Base-by-base conservation (phyloP, 2,113 vertebrate genomes). In the Phrynosoma blainvillii region DNA sequence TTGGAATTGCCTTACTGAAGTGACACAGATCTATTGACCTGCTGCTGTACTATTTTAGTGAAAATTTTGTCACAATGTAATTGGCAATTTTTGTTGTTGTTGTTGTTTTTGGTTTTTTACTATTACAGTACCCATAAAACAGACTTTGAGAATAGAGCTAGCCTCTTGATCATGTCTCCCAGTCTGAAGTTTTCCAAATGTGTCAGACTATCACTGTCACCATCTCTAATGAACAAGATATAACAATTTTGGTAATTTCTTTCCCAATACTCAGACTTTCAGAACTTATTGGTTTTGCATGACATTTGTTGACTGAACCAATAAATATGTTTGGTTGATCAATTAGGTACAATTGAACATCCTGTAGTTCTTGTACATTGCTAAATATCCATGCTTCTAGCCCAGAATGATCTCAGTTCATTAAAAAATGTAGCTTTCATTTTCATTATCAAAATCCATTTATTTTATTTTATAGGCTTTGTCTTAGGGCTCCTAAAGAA, bases 81-180 rank as follows among this genome's bases (percentile, higher is more conserved):
- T 66, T 85, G 9, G n/a, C n/a, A n/a, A n/a, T n/a, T n/a, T n/a
- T n/a, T n/a, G n/a, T n/a, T n/a, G n/a, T n/a, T n/a, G n/a, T n/a
- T n/a, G n/a, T n/a, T n/a, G n/a, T n/a, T n/a, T n/a, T n/a, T n/a
- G n/a, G n/a, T n/a, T 56, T 75, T 80, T 78, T 0, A 47, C 2
- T 18, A 20, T 4, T 13, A 73, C 5, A 23, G 4, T 1, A 0
- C n/a, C 54, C 21, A 0, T 32, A 70, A 30, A 7, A 0, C 73
- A 62, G 18, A 59, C 1, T 4, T 83, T 88, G 54, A 70, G 23
- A 62, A 59, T 59, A 85, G 0, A 27, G 5, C 1, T 85, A 23
- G 36, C 13, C 16, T 71, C 2, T 71, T 27, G 30, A 71, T 7
- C 21, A 23, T 8, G n/a, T 27, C 11, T 27, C 27, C 42, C 36